Evolutionary conservation across 1,140 invertebrate species (phyloP).

Genomic region (Nymphalis io): DNA sequence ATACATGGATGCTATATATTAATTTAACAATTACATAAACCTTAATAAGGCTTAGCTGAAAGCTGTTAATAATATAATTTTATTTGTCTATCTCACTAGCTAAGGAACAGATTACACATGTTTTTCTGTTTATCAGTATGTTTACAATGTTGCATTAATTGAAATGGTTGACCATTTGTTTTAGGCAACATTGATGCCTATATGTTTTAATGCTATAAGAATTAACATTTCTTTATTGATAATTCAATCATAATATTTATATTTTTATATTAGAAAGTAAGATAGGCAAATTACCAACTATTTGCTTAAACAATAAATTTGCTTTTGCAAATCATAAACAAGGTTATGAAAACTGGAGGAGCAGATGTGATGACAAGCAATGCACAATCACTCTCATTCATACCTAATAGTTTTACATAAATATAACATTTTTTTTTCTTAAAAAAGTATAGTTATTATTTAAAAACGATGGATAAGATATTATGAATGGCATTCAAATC

Average conservation of each 20-base stretch:
- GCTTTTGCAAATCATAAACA: neutral
- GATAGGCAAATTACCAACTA: neutral
- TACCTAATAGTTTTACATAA: constrained; percentile 58
- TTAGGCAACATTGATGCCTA: too few species aligned
- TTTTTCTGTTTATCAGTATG: too few species aligned
- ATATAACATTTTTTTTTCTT: constrained; percentile 51
- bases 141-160: too few species aligned
- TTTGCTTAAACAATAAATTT: constrained; percentile 3
- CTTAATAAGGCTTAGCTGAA: neutral
- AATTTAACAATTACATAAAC: neutral
- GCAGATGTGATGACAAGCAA: neutral
- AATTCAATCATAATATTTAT: neutral
- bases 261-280: constrained; percentile 4
- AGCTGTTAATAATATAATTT: neutral
- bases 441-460: constrained; percentile 12
- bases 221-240: neutral
- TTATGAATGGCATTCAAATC: constrained; percentile 1
- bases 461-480: neutral
- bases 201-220: too few species aligned
- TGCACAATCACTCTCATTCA: constrained; percentile 28
- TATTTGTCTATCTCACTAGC: constrained; percentile 5
- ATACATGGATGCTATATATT: constrained; percentile 1
- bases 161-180: too few species aligned
- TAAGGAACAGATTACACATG: neutral
- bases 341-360: neutral